Conservation (phyloP, 2,888 invertebrate genomes). For the Cryptocheilus praepositus region DNA sequence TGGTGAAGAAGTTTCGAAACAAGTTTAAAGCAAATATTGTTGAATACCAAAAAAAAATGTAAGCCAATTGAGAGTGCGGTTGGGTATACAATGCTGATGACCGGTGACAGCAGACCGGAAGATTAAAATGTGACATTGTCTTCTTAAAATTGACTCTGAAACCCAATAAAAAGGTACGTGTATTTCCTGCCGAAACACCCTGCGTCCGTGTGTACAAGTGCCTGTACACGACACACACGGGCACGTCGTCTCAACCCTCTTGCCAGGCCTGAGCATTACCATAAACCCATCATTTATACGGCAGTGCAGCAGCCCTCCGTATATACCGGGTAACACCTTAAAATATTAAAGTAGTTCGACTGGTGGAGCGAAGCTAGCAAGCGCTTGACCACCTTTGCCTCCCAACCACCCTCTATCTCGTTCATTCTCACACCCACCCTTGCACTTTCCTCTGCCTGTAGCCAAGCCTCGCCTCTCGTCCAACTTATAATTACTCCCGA, state of each 20-base stretch:
- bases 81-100: too few species aligned
- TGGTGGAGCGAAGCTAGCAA: conserved; percentile 8
- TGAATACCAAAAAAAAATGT: too few species aligned
- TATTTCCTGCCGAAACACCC: neutral
- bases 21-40: too few species aligned
- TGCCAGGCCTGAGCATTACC: conserved; percentile 62
- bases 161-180: too few species aligned
- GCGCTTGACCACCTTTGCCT: conserved; percentile 43
- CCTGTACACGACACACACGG: neutral
- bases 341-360: conserved; percentile 61
- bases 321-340: conserved; percentile 52
- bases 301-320: conserved; percentile 48
- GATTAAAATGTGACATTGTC: too few species aligned
- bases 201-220: neutral
- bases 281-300: conserved; percentile 71
- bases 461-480: conserved; percentile 17
- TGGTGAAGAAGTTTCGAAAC: too few species aligned
- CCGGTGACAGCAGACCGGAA: too few species aligned
- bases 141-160: too few species aligned
- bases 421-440: conserved; percentile 1
- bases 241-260: conserved; percentile 29
- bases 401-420: conserved; percentile 5
- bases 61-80: too few species aligned
- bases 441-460: neutral
- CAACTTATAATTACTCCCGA: conserved; percentile 56